These are phyloP conservation scores for Otocyon megalotis DNA, from an alignment of 2,113 vertebrate species.

Conservation along the genomic window DNA sequence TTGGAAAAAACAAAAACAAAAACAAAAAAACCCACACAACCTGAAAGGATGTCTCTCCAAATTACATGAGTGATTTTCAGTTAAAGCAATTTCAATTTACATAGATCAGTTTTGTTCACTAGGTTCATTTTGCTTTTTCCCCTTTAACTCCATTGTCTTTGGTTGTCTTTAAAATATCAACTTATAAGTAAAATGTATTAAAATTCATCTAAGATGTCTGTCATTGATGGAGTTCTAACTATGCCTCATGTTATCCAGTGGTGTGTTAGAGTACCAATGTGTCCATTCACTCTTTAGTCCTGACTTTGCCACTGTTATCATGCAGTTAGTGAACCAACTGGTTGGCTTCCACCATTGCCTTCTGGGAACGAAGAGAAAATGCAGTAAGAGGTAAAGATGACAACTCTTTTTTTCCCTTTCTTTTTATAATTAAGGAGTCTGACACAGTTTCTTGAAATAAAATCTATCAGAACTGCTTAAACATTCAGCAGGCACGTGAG, in stretches of 20 bases:
- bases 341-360: background rate
- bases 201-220: background rate
- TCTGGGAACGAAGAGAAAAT: background rate
- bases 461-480: conserved; percentile 56
- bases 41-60: conserved; percentile 38
- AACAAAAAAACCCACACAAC: background rate
- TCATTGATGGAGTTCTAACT: background rate
- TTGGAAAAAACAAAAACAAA: conserved; percentile 26
- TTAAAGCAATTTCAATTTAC: conserved; percentile 48
- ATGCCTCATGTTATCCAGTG: background rate
- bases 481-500: conserved; percentile 16
- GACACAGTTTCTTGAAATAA: conserved; percentile 57
- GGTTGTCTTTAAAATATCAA: background rate
- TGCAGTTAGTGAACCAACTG: background rate
- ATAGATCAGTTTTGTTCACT: conserved; percentile 35
- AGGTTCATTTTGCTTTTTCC: background rate
- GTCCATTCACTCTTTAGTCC: background rate
- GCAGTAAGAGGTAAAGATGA: background rate
- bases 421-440: conserved; percentile 48
- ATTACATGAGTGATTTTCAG: conserved; percentile 59
- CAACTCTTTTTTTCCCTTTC: conserved; percentile 20
- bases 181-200: conserved; percentile 20
- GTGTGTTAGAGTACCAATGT: background rate
- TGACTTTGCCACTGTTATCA: conserved; percentile 33
- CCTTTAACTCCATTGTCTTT: background rate